Conservation (phyloP, 2,797 vertebrate genomes). For the Okamejei kenojei region DNA sequence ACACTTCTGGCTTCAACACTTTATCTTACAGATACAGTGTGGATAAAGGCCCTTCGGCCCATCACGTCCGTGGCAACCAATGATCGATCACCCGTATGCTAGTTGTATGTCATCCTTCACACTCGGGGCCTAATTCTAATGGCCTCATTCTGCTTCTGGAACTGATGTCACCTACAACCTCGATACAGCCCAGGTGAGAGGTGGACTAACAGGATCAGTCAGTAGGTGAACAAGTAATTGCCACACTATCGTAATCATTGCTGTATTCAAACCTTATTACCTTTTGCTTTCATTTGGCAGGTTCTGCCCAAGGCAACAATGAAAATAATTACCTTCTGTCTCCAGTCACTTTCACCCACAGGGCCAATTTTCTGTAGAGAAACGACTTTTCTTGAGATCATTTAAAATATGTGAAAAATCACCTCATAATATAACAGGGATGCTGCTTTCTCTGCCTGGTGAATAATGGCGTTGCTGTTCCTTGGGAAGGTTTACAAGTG, state of each 20-base stretch:
- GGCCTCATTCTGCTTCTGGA: neutral
- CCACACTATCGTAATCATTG: neutral
- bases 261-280: neutral
- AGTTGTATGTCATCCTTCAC: neutral
- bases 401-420: constrained; percentile 7
- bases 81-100: no score
- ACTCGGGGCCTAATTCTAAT: neutral
- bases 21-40: no score
- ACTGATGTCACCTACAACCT: neutral
- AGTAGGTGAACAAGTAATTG: neutral
- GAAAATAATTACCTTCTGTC: constrained; percentile 30
- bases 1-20: no score
- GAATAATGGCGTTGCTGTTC: neutral
- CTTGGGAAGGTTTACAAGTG: neutral
- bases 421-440: neutral
- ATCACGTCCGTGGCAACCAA: no score
- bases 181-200: neutral
- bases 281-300: neutral
- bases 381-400: constrained; percentile 20
- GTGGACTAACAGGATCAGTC: neutral
- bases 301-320: neutral
- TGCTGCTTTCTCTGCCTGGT: neutral
- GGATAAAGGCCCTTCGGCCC: no score
- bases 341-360: constrained; percentile 17
- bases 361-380: constrained; percentile 11